phyloP scores from a whole-genome alignment of 2,888 invertebrate genomes.

The Chrysopilus asiliformis region DNA sequence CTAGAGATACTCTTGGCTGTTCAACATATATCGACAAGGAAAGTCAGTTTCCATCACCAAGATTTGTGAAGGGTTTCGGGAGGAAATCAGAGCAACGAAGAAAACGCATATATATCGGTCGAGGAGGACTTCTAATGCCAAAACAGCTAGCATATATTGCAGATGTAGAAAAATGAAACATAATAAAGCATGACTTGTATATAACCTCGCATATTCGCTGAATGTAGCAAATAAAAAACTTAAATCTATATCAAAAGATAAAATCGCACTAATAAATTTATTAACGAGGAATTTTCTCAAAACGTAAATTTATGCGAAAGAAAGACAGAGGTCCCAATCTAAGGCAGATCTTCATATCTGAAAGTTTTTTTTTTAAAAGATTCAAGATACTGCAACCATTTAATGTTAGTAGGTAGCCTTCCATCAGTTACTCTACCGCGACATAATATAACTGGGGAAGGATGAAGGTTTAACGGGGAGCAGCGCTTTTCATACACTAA shows the following conservation, averaged over 20 bases:
- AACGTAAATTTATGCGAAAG: slow-evolving; percentile 13
- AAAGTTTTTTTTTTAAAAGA: slow-evolving; percentile 3
- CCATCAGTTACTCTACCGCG: not conserved
- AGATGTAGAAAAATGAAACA: slow-evolving; percentile 1
- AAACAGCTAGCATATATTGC: not conserved
- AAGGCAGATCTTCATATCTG: slow-evolving; percentile 1
- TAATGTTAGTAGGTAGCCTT: slow-evolving; percentile 7
- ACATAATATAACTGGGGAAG: not conserved
- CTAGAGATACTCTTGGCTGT: too few relatives aligned
- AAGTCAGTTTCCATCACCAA: too few relatives aligned
- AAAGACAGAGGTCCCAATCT: not conserved
- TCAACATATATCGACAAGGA: too few relatives aligned
- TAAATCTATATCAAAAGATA: slow-evolving; percentile 10
- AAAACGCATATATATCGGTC: not conserved
- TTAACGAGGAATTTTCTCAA: slow-evolving; percentile 16
- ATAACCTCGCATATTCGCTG: too few relatives aligned
- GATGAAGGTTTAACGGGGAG: not conserved
- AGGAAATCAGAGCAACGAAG: slow-evolving; percentile 3
- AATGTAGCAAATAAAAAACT: too few relatives aligned
- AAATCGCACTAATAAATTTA: slow-evolving; percentile 15
- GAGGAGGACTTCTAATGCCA: not conserved
- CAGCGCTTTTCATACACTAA: not conserved
- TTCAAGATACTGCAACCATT: slow-evolving; percentile 7
- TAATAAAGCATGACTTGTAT: too few relatives aligned
- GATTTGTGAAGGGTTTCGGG: too few relatives aligned